Base-by-base conservation (phyloP, 2,888 invertebrate genomes). In the Cheilosia grossa region DNA sequence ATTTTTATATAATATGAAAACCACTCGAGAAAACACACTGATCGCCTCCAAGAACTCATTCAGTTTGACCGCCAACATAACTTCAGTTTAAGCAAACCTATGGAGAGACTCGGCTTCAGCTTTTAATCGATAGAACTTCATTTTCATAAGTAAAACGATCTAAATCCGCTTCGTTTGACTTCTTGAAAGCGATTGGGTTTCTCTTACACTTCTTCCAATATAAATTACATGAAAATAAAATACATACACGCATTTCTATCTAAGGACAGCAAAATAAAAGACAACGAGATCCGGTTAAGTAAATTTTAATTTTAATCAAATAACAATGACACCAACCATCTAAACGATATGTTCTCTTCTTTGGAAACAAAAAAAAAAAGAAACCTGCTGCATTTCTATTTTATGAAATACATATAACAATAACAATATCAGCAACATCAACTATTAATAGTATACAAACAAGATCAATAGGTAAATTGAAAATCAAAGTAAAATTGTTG, bases 241-340 rank as follows among this genome's bases (percentile, higher is more conserved):
- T 24, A 51, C 37, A 27, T 53, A 30, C 30, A 2, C 2, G 27
- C 42, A 72, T 72, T 67, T 75, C 21, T 59, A 58, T 59, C 40
- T 33, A 67, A 44, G 49, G 58, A 21, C 9, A 56, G 40, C 54
- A 66, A 75, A 59, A 58, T 13, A 77, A 67, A 77, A 77, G 77
- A 69, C 77, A 77, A 69, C 77, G 77, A 77, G 42, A 69, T 69
- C 44, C 44, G 21, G 69, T 61, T 13, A 37, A 37, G 37, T 37
- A 37, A 37, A 37, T 37, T 37, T 37, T 37, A 37, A 37, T 37
- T 37, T 37, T 37, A 37, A 37, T 4, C 4, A 13, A 37, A 37
- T 37, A 58, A 42, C 37, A 53, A 53, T 37, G 40, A 53, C 19
- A 44, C 44, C 27, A 19, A 17, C 6, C 7, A 44, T 17, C n/a